A percentile compares a stretch with the other conserved stretches of the same genome.
Conservation (phyloP, 1,140 invertebrate genomes). For the Limonius californicus region DNA sequence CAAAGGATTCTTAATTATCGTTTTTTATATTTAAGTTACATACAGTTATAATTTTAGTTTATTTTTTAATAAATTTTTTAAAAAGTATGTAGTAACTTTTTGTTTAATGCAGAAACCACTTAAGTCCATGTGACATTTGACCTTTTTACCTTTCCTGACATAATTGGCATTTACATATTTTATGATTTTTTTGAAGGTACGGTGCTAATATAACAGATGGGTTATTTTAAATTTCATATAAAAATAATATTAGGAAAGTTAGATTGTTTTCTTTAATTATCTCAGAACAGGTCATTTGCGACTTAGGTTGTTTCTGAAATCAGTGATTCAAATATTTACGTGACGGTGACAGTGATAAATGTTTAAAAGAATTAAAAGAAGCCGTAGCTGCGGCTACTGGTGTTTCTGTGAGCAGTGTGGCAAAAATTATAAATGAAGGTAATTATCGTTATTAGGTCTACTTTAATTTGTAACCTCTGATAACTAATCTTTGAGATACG, state of each 20-base stretch:
- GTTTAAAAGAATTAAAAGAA: too few relatives aligned
- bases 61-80: not conserved
- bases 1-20: not conserved
- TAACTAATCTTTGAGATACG: too few relatives aligned
- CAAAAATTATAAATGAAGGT: too few relatives aligned
- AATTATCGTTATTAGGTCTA: too few relatives aligned
- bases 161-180: too few relatives aligned
- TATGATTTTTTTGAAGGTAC: too few relatives aligned
- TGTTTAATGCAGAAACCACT: not conserved
- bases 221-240: not conserved
- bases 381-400: too few relatives aligned
- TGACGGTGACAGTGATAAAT: too few relatives aligned
- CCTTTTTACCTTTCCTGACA: not conserved
- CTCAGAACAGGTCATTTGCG: not conserved
- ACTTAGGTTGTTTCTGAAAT: too few relatives aligned
- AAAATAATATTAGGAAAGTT: not conserved
- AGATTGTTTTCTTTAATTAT: not conserved
- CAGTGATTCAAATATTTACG: too few relatives aligned
- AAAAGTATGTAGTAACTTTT: not conserved
- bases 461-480: too few relatives aligned
- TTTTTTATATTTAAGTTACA: not conserved
- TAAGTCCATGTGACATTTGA: not conserved
- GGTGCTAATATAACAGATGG: not conserved
- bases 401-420: too few relatives aligned
- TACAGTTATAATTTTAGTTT: not conserved